Evolutionary conservation across 1,140 invertebrate species (phyloP), one percentile per base, ranked within the genome.

Genomic region (Lucilia cuprina): DNA sequence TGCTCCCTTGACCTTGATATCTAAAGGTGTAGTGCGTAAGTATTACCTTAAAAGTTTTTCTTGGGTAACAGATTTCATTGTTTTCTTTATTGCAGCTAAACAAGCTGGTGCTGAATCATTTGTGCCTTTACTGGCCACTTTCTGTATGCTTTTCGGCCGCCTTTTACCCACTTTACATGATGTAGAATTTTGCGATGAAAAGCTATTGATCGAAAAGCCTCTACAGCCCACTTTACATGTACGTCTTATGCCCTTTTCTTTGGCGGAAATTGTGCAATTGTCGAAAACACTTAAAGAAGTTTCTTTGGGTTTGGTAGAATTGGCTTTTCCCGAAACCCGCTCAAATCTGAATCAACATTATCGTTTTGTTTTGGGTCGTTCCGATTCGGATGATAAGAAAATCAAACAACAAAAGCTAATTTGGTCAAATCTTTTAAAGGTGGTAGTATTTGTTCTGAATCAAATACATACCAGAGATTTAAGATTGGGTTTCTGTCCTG

Each of bases 141-240:
- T 98, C 89, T 97, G 96, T 90, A 95, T 96, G 2, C 91, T 98
- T 0, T 97, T 98, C 87, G 95, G 94, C 74, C 92, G 97, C 41
- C 92, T 97, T 2, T 93, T 98, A 65, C 94, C 96, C 0, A 98
- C 97, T 0, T 90, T 98, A 19, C 96, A 98, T 87, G 97, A 98
- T 91, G 94, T 95, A 5, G 97, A 98, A 89, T 98, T 99, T 87
- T 94, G 94, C 50, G 92, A 93, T 84, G 91, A 92, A 77, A 87
- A 90, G 74, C 83, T 90, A 17, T 12, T 90, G 74, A 47, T 88
- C 21, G 82, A 41, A n/a, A 86, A 84, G n/a, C 86, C 21, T 30
- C 83, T 25, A 30, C 84, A 84, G n/a, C 84, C 47, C 82, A 86
- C 10, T 77, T 83, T 86, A 77, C 87, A 87, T 86, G 87, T 87